Evolutionary conservation across 2,888 invertebrate genomes (phyloP), one percentile per base, ranked within the genome.

Genomic region (Marronus borbonicus): DNA sequence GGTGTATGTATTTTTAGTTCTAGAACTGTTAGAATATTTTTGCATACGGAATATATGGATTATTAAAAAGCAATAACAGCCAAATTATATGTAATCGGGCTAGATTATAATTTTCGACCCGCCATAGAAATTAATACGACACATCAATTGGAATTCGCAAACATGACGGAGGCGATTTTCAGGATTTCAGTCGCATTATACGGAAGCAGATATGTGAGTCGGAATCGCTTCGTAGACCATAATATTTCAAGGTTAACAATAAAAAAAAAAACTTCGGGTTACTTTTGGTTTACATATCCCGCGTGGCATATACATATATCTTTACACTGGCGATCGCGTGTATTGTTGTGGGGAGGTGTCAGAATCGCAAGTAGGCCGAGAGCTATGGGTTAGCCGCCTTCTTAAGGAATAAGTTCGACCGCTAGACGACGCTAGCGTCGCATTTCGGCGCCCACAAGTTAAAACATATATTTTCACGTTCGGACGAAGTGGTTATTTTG

Each of bases 311-410:
- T 68, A 68, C n/a, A 49, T 68, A 68, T 44, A 49, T 20, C 68
- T 20, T 72, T 17, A 39, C 20, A 39, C 72, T 39, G 72, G 8
- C 17, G 64, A 70, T 79, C 76, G 79, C 79, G 79, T 79, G 79
- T 72, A 65, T 74, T 65, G 69, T 68, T 76, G 70, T 77, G 76
- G 76, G 79, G 76, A 76, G 76, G 79, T 76, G 76, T 79, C 66
- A 58, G 72, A 79, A 79, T 79, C 69, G 58, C 76, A 79, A 79
- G 79, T 79, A 79, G 79, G 79, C 79, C 79, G 60, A 69, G 69
- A 69, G 70, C 76, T 72, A 70, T 52, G 62, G 62, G 52, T 77
- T 76, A 64, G 79, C 66, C 70, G 76, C 65, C 68, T 68, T 75
- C 58, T 76, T 76, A 44, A 24, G 58, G 60, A 58, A 58, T 64